Evolutionary conservation across 2,797 vertebrate species (phyloP).

Genomic region (Chaetodon trifasciatus): DNA sequence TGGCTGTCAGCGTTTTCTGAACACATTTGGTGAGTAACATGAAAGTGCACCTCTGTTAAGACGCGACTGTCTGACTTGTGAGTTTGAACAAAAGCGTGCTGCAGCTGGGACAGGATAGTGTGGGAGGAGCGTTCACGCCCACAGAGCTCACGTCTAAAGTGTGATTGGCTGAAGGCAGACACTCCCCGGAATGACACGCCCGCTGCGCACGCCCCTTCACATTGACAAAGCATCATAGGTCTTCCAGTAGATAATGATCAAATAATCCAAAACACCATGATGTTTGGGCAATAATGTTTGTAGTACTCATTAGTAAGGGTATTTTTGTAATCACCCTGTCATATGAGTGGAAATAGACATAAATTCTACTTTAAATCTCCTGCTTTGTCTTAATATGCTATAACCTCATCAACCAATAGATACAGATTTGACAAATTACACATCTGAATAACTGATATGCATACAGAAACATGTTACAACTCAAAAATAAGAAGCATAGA

Average conservation of each 20-base stretch:
- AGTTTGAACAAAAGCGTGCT: slow-evolving; percentile 80
- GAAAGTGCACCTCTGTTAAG: not conserved
- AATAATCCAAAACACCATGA: slow-evolving; percentile 33
- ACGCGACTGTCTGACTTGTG: slow-evolving; percentile 39
- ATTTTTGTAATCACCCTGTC: not conserved
- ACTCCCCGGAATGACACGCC: slow-evolving; percentile 70
- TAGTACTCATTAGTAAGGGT: too few species aligned
- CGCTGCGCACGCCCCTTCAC: slow-evolving; percentile 47
- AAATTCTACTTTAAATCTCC: not conserved
- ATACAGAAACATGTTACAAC: too few species aligned
- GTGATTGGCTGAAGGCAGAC: slow-evolving; percentile 69
- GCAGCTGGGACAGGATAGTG: slow-evolving; percentile 63
- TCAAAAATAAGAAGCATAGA: too few species aligned
- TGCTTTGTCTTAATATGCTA: not conserved
- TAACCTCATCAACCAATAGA: too few species aligned
- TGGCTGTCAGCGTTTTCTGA: not conserved
- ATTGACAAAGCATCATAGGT: slow-evolving; percentile 66
- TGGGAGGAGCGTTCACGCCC: slow-evolving; percentile 57
- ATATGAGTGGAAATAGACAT: not conserved
- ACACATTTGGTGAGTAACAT: not conserved
- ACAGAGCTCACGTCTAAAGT: not conserved
- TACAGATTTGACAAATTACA: not conserved
- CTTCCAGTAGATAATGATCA: slow-evolving; percentile 37
- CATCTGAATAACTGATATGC: not conserved
- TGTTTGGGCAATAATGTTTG: not conserved